Percentiles rank a stretch among this genome's conserved stretches.
Conservation (phyloP, 1,140 invertebrate species). For the Diachasmimorpha longicaudata region DNA sequence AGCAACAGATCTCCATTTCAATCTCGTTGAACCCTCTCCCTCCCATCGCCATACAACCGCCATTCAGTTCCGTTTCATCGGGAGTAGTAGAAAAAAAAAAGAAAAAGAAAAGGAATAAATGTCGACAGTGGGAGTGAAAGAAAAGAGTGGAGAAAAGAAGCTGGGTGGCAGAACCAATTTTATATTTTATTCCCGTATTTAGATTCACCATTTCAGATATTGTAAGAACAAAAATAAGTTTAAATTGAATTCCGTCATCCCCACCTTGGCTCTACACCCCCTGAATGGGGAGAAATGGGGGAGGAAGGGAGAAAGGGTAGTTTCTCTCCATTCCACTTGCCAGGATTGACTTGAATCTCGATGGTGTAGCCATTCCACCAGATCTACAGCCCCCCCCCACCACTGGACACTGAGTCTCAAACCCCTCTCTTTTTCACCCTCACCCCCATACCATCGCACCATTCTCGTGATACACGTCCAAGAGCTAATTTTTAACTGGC, state of each 20-base stretch:
- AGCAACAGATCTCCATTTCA: constrained; percentile 32
- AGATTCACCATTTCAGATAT: constrained; percentile 54
- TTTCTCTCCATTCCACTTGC: not conserved
- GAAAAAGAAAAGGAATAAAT: not conserved
- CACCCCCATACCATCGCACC: constrained; percentile 18
- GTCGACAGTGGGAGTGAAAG: constrained; percentile 2
- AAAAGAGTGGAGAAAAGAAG: not conserved
- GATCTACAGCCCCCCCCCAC: not conserved
- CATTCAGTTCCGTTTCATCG: constrained; percentile 6
- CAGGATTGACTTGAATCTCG: constrained; percentile 12
- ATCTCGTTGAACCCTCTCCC: constrained; percentile 5
- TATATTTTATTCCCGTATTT: constrained; percentile 55
- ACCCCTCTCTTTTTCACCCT: constrained; percentile 9
- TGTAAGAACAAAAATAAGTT: constrained; percentile 57
- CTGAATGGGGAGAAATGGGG: not conserved
- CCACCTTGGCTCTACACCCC: not conserved
- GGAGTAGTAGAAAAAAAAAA: too few species aligned
- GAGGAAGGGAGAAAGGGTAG: not conserved
- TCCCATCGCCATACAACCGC: not conserved
- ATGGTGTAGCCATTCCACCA: not conserved
- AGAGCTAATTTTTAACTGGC: constrained; percentile 53
- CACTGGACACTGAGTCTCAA: not conserved
- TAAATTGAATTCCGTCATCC: constrained; percentile 50
- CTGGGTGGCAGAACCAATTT: constrained; percentile 44
- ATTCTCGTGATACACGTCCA: constrained; percentile 13